A percentile compares a stretch with the other conserved stretches of the same genome.
phyloP scores from a whole-genome alignment of 1,140 invertebrate species.

The Drosophila persimilis region DNA sequence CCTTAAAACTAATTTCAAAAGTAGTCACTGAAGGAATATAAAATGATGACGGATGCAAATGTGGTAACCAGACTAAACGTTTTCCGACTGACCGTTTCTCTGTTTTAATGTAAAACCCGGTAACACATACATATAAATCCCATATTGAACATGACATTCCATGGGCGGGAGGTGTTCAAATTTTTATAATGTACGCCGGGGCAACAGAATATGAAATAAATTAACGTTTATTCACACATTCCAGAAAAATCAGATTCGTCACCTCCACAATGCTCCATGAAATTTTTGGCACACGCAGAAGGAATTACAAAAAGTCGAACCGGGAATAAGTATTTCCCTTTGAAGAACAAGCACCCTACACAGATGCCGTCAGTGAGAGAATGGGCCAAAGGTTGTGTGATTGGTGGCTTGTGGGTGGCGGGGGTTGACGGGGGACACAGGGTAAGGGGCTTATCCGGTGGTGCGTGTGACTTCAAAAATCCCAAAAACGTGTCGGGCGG shows the following conservation, averaged over 20 bases:
- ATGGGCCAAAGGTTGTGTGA: slow-evolving; percentile 8
- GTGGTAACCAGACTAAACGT: too few species aligned
- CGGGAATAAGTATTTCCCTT: slow-evolving; percentile 45
- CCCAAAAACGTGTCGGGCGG: slow-evolving; percentile 78
- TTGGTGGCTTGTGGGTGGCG: slow-evolving; percentile 15
- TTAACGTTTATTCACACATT: slow-evolving; percentile 67
- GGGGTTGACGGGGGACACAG: slow-evolving; percentile 3
- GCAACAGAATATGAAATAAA: slow-evolving; percentile 40
- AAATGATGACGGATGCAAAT: too few species aligned
- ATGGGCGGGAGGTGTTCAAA: neutral
- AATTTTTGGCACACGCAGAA: slow-evolving; percentile 64
- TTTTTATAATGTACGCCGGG: slow-evolving; percentile 2
- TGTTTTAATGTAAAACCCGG: too few species aligned
- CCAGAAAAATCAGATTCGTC: slow-evolving; percentile 75
- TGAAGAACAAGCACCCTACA: slow-evolving; percentile 42
- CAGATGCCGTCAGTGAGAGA: slow-evolving; percentile 34
- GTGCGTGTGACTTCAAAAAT: slow-evolving; percentile 80
- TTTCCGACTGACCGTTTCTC: too few species aligned
- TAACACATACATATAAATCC: too few species aligned
- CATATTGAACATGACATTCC: neutral
- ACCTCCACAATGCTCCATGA: slow-evolving; percentile 64
- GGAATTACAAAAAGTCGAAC: slow-evolving; percentile 51
- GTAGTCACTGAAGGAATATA: too few species aligned
- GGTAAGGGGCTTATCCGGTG: slow-evolving; percentile 30
- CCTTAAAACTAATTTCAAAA: too few species aligned